phyloP scores from a whole-genome alignment of 2,888 invertebrate species.

The Julus scanicus region DNA sequence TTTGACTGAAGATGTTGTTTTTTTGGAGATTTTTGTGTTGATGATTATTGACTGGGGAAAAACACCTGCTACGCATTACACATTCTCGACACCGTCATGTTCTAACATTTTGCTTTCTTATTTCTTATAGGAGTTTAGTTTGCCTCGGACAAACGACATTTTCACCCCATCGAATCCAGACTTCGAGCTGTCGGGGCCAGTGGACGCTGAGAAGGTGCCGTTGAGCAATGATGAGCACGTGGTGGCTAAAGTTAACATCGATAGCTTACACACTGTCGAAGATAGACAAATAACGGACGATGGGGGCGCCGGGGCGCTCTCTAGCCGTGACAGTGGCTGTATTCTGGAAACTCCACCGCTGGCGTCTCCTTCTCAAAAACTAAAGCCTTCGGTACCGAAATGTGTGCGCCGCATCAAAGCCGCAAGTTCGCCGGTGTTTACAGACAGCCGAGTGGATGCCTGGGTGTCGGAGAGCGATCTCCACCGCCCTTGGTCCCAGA shows the following conservation, averaged over 20 bases:
- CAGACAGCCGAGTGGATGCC: slow-evolving; percentile 54
- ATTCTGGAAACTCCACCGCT: neutral
- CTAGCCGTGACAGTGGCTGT: neutral
- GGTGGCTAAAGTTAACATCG: neutral
- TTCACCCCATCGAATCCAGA: neutral
- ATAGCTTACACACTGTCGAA: neutral
- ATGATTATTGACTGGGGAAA: too few relatives aligned
- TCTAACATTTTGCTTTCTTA: neutral
- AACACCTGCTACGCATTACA: too few relatives aligned
- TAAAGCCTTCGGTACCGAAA: slow-evolving; percentile 53
- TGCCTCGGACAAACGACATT: slow-evolving; percentile 27
- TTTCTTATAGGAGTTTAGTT: neutral
- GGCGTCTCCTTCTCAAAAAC: neutral
- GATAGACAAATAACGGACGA: neutral
- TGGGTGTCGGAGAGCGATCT: slow-evolving; percentile 58
- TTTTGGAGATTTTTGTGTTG: too few relatives aligned
- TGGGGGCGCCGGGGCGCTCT: slow-evolving; percentile 40
- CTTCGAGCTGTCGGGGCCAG: slow-evolving; percentile 1
- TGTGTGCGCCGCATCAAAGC: slow-evolving; percentile 58
- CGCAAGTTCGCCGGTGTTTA: slow-evolving; percentile 56
- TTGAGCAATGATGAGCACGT: neutral
- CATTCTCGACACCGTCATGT: too few relatives aligned
- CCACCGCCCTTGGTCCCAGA: slow-evolving; percentile 59
- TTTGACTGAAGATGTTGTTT: too few relatives aligned
- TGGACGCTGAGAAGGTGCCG: slow-evolving; percentile 21